These are phyloP conservation scores for Bambusicola thoracicus DNA, from an alignment of 2,113 vertebrate species.

Conservation along the genomic window DNA sequence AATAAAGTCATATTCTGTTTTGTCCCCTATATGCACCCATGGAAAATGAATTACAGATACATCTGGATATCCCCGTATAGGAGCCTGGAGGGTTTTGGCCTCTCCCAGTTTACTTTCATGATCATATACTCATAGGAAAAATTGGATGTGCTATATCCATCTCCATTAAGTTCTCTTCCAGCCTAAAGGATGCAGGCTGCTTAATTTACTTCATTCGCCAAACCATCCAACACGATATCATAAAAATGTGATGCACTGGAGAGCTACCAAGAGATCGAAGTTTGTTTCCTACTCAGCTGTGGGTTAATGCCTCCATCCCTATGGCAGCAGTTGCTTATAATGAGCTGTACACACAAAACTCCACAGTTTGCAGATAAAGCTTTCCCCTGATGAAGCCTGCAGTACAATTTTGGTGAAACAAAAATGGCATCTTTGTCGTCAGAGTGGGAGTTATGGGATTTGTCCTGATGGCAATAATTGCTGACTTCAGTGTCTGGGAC, in stretches of 20 bases:
- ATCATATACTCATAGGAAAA: not conserved
- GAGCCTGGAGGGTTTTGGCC: not conserved
- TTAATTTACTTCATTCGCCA: conserved; percentile 49
- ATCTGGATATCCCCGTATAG: not conserved
- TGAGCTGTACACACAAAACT: not conserved
- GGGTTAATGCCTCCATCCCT: conserved; percentile 21
- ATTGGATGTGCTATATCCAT: not conserved
- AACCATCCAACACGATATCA: not conserved
- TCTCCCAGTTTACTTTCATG: conserved; percentile 1
- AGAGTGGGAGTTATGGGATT: conserved; percentile 27
- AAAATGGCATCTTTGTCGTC: conserved; percentile 49
- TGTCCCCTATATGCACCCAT: not conserved
- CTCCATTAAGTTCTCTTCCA: not conserved
- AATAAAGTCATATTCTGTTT: not conserved
- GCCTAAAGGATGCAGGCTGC: not conserved
- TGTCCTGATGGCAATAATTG: conserved; percentile 35
- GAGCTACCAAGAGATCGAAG: conserved; percentile 37
- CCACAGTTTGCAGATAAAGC: conserved; percentile 35
- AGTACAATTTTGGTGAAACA: not conserved
- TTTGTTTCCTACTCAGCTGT: conserved; percentile 39
- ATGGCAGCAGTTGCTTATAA: conserved; percentile 18
- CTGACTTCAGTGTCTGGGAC: conserved; percentile 27
- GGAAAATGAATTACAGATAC: conserved; percentile 7
- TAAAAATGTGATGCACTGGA: not conserved
- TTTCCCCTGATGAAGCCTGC: not conserved